Conservation (phyloP, 2,113 vertebrate species). For the Reinhardtius hippoglossoides region DNA sequence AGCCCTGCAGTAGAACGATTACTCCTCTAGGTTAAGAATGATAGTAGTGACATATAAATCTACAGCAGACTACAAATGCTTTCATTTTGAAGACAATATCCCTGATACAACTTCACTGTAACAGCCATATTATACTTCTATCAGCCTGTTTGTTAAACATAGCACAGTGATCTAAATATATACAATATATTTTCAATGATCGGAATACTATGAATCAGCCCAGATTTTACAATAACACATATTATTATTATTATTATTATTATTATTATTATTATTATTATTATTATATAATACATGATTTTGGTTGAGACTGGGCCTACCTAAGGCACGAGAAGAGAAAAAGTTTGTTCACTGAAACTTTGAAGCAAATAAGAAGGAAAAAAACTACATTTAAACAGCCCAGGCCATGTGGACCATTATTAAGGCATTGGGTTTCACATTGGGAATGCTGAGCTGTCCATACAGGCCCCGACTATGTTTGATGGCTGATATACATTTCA, state of each 20-base stretch:
- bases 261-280: neutral
- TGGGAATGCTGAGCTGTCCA: constrained; percentile 10
- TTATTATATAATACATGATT: neutral
- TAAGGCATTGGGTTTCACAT: constrained; percentile 31
- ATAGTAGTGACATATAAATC: too few species aligned
- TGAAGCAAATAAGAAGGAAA: neutral
- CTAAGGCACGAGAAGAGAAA: neutral
- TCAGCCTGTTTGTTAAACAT: neutral
- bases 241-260: too few species aligned
- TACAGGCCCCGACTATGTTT: neutral
- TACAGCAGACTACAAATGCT: neutral
- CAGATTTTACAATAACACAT: neutral
- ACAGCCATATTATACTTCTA: neutral
- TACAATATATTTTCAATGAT: too few species aligned
- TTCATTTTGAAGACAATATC: neutral
- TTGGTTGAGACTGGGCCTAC: neutral
- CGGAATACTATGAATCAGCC: neutral
- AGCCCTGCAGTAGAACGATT: too few species aligned
- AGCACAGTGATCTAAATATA: too few species aligned
- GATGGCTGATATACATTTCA: neutral
- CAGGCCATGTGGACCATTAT: neutral
- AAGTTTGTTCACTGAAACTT: constrained; percentile 3
- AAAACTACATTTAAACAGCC: neutral
- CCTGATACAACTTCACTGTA: neutral
- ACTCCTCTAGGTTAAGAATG: too few species aligned